Evolutionary conservation across 2,797 vertebrate genomes (phyloP).

Genomic region (Trachops cirrhosus): DNA sequence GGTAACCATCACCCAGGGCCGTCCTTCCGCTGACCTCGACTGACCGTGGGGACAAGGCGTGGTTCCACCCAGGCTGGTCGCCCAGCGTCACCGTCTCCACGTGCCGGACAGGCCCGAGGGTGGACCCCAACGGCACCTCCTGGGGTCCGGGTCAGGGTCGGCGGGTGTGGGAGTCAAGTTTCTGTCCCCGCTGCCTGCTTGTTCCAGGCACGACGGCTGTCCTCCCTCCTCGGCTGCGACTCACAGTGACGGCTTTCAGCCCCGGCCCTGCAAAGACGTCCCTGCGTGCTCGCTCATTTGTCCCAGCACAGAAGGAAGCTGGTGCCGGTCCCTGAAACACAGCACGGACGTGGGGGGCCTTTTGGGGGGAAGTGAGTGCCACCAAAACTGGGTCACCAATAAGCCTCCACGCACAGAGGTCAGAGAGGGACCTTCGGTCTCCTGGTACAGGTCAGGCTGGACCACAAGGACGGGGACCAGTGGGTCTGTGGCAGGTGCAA

Average conservation of each 20-base stretch:
- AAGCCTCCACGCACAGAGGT: neutral
- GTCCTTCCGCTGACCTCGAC: neutral
- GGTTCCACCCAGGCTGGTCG: fast-evolving
- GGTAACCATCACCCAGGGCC: fast-evolving
- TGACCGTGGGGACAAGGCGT: neutral
- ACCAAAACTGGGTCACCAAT: neutral
- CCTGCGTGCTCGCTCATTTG: too few species aligned
- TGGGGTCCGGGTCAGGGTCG: fast-evolving
- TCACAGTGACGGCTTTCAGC: neutral
- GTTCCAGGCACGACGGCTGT: fast-evolving
- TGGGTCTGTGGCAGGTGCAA: too few species aligned
- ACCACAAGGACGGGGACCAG: fast-evolving
- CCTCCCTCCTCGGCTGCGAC: neutral
- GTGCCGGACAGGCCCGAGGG: fast-evolving
- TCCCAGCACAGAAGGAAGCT: fast-evolving
- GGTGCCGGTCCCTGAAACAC: neutral
- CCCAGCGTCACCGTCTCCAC: neutral
- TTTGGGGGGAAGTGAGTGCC: neutral
- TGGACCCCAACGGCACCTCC: fast-evolving
- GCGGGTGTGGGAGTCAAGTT: fast-evolving
- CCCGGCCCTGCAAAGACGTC: too few species aligned
- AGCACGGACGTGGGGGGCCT: neutral
- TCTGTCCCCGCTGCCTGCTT: fast-evolving
- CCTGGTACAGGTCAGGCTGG: fast-evolving
- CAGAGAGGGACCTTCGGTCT: too few species aligned